A percentile compares a stretch with the other conserved stretches of the same genome.
These are phyloP conservation scores for Acrobasis consociella DNA, from an alignment of 2,888 invertebrate genomes.

Conservation along the genomic window DNA sequence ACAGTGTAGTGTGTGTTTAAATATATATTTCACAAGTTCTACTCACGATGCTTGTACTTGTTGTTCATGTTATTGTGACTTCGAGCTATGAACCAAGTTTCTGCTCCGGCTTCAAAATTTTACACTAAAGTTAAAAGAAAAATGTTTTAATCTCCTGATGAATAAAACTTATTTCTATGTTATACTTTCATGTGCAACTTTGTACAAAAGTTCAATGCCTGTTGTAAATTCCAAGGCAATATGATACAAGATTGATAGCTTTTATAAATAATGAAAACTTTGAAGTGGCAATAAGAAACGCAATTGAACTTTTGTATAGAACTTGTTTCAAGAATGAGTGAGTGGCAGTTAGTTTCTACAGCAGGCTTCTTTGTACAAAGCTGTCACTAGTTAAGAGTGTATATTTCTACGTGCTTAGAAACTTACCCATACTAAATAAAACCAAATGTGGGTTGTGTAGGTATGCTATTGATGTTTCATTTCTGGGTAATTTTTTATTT, in stretches of 20 bases:
- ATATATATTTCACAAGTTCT: constrained; percentile 28
- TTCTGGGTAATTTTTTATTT: constrained; percentile 42
- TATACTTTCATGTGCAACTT: constrained; percentile 56
- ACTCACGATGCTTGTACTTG: constrained; percentile 69
- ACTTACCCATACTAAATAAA: constrained; percentile 67
- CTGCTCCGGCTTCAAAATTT: constrained; percentile 56
- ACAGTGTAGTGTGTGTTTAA: constrained; percentile 14
- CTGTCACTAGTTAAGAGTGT: constrained; percentile 53
- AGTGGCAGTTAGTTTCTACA: constrained; percentile 12
- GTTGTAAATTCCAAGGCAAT: constrained; percentile 34
- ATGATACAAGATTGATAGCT: constrained; percentile 22
- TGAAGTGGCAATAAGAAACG: constrained; percentile 23
- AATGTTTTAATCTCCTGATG: constrained; percentile 42
- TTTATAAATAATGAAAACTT: not conserved
- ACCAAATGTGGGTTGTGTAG: constrained; percentile 26
- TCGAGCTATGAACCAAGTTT: constrained; percentile 51
- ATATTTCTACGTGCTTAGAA: constrained; percentile 23
- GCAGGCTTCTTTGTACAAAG: constrained; percentile 73
- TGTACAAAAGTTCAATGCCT: constrained; percentile 75
- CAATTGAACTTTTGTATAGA: constrained; percentile 67
- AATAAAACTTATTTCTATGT: not conserved
- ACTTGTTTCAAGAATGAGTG: constrained; percentile 46
- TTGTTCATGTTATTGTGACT: constrained; percentile 60
- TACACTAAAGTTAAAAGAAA: constrained; percentile 67
- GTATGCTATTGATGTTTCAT: constrained; percentile 37